phyloP scores from a whole-genome alignment of 2,113 vertebrate genomes.

The Xiphorhynchus elegans region DNA sequence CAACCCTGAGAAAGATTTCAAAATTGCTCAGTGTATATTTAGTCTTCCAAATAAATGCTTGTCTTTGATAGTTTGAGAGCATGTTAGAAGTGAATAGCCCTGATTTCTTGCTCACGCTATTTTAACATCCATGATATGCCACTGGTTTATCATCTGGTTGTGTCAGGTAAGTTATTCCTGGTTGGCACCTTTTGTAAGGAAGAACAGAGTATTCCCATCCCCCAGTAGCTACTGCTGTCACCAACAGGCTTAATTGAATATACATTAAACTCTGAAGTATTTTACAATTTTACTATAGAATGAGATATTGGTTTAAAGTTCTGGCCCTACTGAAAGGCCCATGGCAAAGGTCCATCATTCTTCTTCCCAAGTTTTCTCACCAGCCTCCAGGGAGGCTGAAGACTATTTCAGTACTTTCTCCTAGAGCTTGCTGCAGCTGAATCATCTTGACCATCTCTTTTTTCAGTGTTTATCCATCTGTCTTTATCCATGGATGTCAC shows the following conservation, averaged over 20 bases:
- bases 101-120: background rate
- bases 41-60: constrained; percentile 17
- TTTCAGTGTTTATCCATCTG: background rate
- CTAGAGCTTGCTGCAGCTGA: background rate
- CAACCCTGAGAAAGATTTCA: background rate
- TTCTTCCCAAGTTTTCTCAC: background rate
- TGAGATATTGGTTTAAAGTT: background rate
- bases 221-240: background rate
- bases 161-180: background rate
- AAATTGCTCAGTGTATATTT: constrained; percentile 42
- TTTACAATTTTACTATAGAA: background rate
- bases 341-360: background rate
- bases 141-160: background rate
- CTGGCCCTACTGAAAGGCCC: background rate
- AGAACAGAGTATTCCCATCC: background rate
- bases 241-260: background rate
- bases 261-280: background rate
- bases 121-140: background rate
- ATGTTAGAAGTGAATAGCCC: constrained; percentile 13
- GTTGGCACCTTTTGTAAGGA: background rate
- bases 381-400: background rate
- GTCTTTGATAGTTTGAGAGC: background rate
- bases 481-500: background rate
- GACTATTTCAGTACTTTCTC: background rate
- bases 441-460: background rate